Evolutionary conservation across 1,140 invertebrate genomes (phyloP), one percentile per base, ranked within the genome.

Genomic region (Drosophila subpulchrella): DNA sequence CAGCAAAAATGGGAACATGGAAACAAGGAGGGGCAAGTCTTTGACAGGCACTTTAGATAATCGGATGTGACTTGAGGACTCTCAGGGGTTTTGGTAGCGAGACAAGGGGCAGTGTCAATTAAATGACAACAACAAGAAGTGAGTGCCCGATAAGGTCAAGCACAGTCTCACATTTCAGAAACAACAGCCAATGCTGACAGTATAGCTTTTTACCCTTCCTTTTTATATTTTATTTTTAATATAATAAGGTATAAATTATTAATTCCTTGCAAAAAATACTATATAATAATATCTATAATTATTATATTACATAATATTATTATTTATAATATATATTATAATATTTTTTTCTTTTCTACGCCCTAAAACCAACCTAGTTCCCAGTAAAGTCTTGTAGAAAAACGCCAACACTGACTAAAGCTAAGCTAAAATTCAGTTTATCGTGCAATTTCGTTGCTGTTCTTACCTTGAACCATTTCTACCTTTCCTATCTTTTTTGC

Each of bases 401-500:
- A 10, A 32, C n/a, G n/a, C 11, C 50, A 56, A 6, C 38, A 34
- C 51, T 62, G 59, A 56, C 17, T 8, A 2, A 32, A 58, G 30
- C 51, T 15, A 36, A 47, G 57, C 63, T 48, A 17, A 42, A 81
- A 73, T 75, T 83, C 47, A 61, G 75, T 75, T 84, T 84, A 81
- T 85, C 57, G 63, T 66, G 67, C 63, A 85, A 77, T 84, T 77
- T 62, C 59, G 42, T 60, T 60, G n/a, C 50, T 75, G 32, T 55
- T 58, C 46, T 77, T 78, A 86, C 82, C 82, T 85, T 85, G 82
- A 86, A 86, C 78, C 62, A 84, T 67, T 81, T 81, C 56, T 63
- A 63, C 59, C 62, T 38, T 48, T 57, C 67, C 42, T 46, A 36
- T 67, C 36, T 55, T 70, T 65, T 59, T 70, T 70, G 51, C 84